These are phyloP conservation scores for Schrankia costaestrigalis DNA, from an alignment of 2,888 invertebrate species.

Conservation along the genomic window DNA sequence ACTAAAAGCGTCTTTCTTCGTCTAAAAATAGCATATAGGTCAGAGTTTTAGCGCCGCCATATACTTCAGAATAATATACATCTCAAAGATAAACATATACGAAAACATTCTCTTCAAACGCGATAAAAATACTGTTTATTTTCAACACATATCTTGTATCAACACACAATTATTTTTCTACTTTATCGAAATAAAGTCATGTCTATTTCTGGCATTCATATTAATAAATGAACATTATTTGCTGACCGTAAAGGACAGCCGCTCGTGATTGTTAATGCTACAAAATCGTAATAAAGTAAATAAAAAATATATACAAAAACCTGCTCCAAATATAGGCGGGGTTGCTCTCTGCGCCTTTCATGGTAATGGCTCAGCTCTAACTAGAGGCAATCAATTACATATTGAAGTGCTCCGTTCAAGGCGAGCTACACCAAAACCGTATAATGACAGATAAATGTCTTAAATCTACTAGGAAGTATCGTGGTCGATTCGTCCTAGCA, in stretches of 20 bases:
- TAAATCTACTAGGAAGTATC: constrained; percentile 68
- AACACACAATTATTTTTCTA: too few relatives aligned
- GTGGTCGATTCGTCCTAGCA: constrained; percentile 68
- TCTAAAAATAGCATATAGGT: too few relatives aligned
- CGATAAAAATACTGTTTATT: too few relatives aligned
- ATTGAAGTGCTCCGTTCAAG: constrained; percentile 53
- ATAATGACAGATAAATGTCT: constrained; percentile 61
- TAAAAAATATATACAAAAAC: constrained; percentile 22
- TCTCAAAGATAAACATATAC: too few relatives aligned
- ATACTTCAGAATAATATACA: too few relatives aligned
- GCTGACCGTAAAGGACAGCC: constrained; percentile 8
- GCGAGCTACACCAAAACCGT: constrained; percentile 54
- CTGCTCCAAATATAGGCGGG: constrained; percentile 22
- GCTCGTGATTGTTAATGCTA: constrained; percentile 3
- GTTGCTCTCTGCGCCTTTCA: constrained; percentile 24
- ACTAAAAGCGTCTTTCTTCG: too few relatives aligned
- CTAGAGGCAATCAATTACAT: constrained; percentile 17
- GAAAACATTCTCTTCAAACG: too few relatives aligned
- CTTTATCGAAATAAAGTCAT: too few relatives aligned
- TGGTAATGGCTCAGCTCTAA: constrained; percentile 22
- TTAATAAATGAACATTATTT: not conserved
- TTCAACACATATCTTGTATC: too few relatives aligned
- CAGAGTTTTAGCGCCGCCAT: too few relatives aligned
- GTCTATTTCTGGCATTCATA: not conserved
- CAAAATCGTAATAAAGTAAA: constrained; percentile 11